Evolutionary conservation across 2,888 invertebrate genomes (phyloP), one percentile per base, ranked within the genome.

Genomic region (Asteroscopus sphinx): DNA sequence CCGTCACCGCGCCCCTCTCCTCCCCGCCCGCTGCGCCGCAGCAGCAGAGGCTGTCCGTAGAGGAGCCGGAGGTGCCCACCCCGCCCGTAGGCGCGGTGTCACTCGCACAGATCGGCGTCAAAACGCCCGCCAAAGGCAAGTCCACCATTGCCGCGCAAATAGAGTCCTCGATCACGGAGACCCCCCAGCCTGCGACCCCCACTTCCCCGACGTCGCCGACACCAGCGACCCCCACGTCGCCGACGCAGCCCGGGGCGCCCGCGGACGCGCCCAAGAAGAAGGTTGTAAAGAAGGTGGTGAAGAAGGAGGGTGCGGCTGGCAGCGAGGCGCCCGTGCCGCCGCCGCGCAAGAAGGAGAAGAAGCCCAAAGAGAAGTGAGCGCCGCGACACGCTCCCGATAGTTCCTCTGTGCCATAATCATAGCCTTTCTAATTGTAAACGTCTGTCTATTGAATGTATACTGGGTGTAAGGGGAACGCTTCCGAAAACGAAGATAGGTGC

Each of bases 301-400:
- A 95, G 78, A 95, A 95, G 69, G 93, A 86, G 80, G 89, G 78
- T 68, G 87, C 79, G 59, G 68, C 80, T 63, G 81, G 82, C 59
- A 88, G 80, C 39, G 92, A 91, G 17, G 89, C 90, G 54, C 95
- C 95, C 35, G 94, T 95, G 49, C 95, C 95, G 70, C 95, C 95
- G 73, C 95, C 95, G 68, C 91, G 95, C 68, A 95, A 95, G 86
- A 94, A 94, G 86, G 94, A 93, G 84, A 94, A 94, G 87, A 95
- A 94, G 76, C 94, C 94, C 83, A 94, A 94, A 90, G 92, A 94
- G 73, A 90, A 92, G 83, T 92, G 88, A 92, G 88, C 86, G 85
- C 80, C 77, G 80, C 83, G 78, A 68, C 79, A 65, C 81, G 81
- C 84, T 83, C 81, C 78, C 78, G 64, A 80, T 79, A 87, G 87